phyloP scores from a whole-genome alignment of 1,140 invertebrate genomes.

The Bombus difficillimus region DNA sequence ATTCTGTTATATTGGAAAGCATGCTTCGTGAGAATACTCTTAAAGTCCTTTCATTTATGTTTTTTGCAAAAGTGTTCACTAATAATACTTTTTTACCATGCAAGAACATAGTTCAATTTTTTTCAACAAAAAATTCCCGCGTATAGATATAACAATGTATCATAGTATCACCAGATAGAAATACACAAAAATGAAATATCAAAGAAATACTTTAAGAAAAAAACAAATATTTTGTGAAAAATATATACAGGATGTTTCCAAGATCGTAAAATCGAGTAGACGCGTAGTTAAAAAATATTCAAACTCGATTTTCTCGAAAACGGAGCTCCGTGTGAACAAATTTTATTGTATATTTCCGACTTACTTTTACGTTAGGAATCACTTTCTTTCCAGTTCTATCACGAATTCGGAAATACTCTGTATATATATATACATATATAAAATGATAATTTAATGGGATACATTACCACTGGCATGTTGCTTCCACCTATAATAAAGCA shows the following conservation, averaged over 20 bases:
- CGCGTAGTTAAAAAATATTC: too few species aligned
- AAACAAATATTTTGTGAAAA: slow-evolving; percentile 49
- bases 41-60: slow-evolving; percentile 12
- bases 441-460: slow-evolving; percentile 66
- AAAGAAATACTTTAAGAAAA: slow-evolving; percentile 45
- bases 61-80: slow-evolving; percentile 4
- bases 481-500: slow-evolving; percentile 76
- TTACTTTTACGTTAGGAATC: too few species aligned
- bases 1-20: slow-evolving; percentile 71
- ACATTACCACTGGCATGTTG: slow-evolving; percentile 82
- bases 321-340: too few species aligned
- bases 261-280: too few species aligned
- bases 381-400: too few species aligned
- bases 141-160: slow-evolving; percentile 28
- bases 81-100: slow-evolving; percentile 55
- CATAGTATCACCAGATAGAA: slow-evolving; percentile 29
- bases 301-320: too few species aligned
- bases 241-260: too few species aligned
- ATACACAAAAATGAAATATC: slow-evolving; percentile 30
- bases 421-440: slow-evolving; percentile 38
- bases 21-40: slow-evolving; percentile 52
- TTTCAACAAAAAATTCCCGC: slow-evolving; percentile 40
- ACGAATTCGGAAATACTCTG: too few species aligned
- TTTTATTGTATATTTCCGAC: too few species aligned
- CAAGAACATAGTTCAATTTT: slow-evolving; percentile 42